Evolutionary conservation across 1,140 invertebrate genomes (phyloP).

Genomic region (Leptinotarsa lineolata): DNA sequence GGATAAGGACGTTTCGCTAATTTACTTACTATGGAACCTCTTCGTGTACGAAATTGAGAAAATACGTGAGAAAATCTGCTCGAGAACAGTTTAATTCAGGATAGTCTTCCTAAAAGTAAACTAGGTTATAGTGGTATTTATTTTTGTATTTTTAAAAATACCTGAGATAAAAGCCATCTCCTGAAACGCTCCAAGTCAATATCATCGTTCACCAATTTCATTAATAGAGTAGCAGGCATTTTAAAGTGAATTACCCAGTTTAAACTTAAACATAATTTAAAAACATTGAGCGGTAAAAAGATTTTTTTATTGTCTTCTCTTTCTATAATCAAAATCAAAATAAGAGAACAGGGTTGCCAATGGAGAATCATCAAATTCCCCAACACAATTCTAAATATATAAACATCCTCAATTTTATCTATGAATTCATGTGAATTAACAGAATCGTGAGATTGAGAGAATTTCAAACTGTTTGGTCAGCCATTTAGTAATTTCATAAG

Average conservation of each 20-base stretch:
- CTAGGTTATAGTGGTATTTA: slow-evolving; percentile 30
- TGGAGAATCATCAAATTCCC: too few species aligned
- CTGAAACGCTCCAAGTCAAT: slow-evolving; percentile 30
- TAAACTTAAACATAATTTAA: slow-evolving; percentile 1
- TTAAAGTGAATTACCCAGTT: background rate
- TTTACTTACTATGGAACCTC: slow-evolving; percentile 41
- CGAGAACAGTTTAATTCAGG: slow-evolving; percentile 36
- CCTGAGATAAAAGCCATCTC: slow-evolving; percentile 37
- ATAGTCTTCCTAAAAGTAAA: slow-evolving; percentile 37
- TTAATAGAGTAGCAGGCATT: slow-evolving; percentile 32
- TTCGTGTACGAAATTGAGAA: slow-evolving; percentile 53
- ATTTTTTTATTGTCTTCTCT: background rate
- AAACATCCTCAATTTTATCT: too few species aligned
- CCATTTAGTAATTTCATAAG: too few species aligned
- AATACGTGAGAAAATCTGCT: slow-evolving; percentile 50
- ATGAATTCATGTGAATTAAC: too few species aligned
- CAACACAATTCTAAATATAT: too few species aligned
- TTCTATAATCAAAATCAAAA: too few species aligned
- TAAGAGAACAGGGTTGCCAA: too few species aligned
- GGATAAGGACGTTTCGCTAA: background rate
- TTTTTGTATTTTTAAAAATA: slow-evolving; percentile 25
- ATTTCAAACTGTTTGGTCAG: too few species aligned
- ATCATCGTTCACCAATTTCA: slow-evolving; percentile 32
- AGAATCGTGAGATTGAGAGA: too few species aligned
- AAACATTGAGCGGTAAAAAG: background rate